Base-by-base conservation (phyloP, 2,888 invertebrate species). In the Hypselothyrea guttata region DNA sequence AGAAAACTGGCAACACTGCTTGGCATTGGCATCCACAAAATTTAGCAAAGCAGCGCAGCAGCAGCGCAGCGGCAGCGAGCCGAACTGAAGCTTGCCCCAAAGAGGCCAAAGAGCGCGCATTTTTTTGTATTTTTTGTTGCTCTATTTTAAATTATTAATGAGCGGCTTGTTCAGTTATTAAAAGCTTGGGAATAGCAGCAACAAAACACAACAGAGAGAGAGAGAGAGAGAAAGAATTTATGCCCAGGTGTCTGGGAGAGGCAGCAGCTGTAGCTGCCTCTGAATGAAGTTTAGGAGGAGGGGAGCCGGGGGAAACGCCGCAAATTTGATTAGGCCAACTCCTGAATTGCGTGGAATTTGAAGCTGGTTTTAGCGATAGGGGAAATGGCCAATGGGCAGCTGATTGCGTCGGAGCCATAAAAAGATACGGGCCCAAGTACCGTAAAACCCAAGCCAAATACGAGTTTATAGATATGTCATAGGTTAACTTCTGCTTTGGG, bases 121-220 rank as follows among this genome's bases (percentile, higher is more conserved):
- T 72, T 79, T 77, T 85, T 59, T 22, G 5, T 22, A 4, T 22
- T 22, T 22, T 22, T 22, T 22, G 2, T 2, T 75, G 81, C 77
- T 79, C 69, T 63, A 82, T 82, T 84, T 84, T 87, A 69, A 85
- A 85, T 86, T 76, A 86, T 84, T 87, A 85, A 88, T 85, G 76
- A 79, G 82, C 66, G 75, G 73, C 82, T 78, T 78, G 75, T 82
- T 83, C 72, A 86, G 84, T 86, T 86, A 86, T 87, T 86, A 83
- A 87, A 86, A 86, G 84, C 69, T 72, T 72, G 85, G 86, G 87
- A 87, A 70, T 75, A 74, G 45, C 58, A 62, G 38, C 41, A 35
- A 47, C 33, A 38, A 35, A 38, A 44, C 27, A 37, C 34, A 48
- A 9, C 28, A 53, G 13, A 37, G 11, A 37, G 13, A 30, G 15